Percentiles rank a stretch among this genome's conserved stretches.
Conservation (phyloP, 2,797 vertebrate species). For the Bufotes viridis region DNA sequence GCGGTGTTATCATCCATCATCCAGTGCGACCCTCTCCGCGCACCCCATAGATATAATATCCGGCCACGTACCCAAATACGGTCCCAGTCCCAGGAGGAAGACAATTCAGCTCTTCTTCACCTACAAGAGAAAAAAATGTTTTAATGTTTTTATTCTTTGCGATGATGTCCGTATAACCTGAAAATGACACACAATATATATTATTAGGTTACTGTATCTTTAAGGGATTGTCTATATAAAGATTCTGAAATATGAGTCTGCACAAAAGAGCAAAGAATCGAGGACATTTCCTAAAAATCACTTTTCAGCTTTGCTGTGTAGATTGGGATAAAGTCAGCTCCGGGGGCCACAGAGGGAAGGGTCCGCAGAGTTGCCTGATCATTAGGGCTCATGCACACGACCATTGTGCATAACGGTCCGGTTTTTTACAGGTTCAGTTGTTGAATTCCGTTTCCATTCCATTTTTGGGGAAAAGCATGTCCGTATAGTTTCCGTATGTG, state of each 20-base stretch:
- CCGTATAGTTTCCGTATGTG: too few species aligned
- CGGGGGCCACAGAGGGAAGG: neutral
- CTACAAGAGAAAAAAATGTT: neutral
- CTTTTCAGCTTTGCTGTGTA: neutral
- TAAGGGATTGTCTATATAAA: neutral
- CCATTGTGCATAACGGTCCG: too few species aligned
- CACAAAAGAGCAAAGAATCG: neutral
- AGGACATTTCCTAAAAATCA: neutral
- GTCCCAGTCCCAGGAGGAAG: neutral
- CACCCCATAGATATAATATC: neutral
- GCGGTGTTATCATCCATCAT: neutral
- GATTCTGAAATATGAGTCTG: neutral
- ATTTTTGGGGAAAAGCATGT: too few species aligned
- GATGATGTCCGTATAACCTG: neutral
- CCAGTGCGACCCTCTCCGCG: neutral
- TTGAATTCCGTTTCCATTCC: too few species aligned
- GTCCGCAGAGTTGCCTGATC: neutral
- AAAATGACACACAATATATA: too few species aligned
- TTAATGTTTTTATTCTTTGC: neutral
- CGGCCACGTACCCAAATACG: slow-evolving; percentile 2
- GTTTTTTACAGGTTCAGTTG: too few species aligned
- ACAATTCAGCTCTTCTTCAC: neutral
- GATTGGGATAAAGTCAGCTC: neutral
- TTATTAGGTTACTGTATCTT: too few species aligned
- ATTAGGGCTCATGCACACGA: too few species aligned